phyloP scores from a whole-genome alignment of 2,888 invertebrate genomes.

The Pasiphila rectangulata region DNA sequence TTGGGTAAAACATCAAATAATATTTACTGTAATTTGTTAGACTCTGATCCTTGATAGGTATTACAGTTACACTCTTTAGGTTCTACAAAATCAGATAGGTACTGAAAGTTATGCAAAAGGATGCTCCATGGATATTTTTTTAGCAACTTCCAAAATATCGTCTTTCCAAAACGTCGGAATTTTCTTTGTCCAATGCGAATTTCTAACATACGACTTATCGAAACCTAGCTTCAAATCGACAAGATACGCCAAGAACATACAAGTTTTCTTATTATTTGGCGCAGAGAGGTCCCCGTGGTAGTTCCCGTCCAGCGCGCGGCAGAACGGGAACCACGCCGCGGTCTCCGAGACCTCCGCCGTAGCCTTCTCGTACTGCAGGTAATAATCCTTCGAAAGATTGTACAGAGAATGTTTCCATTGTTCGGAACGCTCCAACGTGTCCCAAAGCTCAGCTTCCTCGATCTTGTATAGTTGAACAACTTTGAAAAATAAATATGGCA shows the following conservation, averaged over 20 bases:
- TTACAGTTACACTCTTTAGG: too few species aligned
- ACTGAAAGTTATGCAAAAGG: background rate
- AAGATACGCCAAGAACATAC: slow-evolving; percentile 20
- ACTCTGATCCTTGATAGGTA: too few species aligned
- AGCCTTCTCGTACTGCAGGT: slow-evolving; percentile 11
- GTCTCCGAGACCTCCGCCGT: slow-evolving; percentile 10
- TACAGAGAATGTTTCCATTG: slow-evolving; percentile 12
- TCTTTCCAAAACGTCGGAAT: background rate
- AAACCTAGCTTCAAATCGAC: slow-evolving; percentile 26
- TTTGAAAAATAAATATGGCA: slow-evolving; percentile 23
- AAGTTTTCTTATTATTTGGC: slow-evolving; percentile 3
- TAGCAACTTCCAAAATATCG: background rate
- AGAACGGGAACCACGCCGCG: slow-evolving; percentile 22
- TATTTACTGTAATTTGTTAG: too few species aligned
- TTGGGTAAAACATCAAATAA: too few species aligned
- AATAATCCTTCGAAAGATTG: slow-evolving; percentile 12
- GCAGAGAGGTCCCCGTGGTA: slow-evolving; percentile 19
- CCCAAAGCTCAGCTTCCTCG: slow-evolving; percentile 20
- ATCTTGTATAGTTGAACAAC: slow-evolving; percentile 19
- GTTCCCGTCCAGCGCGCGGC: slow-evolving; percentile 8
- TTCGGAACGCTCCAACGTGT: slow-evolving; percentile 4
- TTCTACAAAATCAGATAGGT: too few species aligned
- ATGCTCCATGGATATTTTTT: background rate
- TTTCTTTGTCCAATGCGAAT: slow-evolving; percentile 20
- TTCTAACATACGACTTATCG: slow-evolving; percentile 16